Conservation (phyloP, 2,888 invertebrate genomes). For the Leucoma salicis region DNA sequence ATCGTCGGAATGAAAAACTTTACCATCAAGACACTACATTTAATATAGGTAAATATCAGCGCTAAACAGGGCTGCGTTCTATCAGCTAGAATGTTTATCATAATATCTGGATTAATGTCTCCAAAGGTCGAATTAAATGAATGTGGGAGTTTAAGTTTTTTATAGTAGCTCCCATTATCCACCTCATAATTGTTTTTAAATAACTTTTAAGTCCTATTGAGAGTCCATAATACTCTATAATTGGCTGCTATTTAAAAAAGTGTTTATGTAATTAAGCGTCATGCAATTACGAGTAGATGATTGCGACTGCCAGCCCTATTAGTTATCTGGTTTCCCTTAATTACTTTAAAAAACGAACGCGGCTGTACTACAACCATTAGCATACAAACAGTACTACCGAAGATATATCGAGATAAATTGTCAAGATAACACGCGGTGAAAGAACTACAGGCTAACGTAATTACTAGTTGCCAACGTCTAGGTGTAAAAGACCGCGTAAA, state of each 20-base stretch:
- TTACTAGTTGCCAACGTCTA: slow-evolving; percentile 50
- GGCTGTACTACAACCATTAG: slow-evolving; percentile 57
- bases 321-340: slow-evolving; percentile 17
- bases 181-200: too few relatives aligned
- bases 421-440: slow-evolving; percentile 65
- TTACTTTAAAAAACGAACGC: slow-evolving; percentile 27
- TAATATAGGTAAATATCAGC: background rate
- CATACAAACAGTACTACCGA: slow-evolving; percentile 68
- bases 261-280: background rate
- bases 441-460: slow-evolving; percentile 60
- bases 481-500: slow-evolving; percentile 42
- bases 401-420: slow-evolving; percentile 71
- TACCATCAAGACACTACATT: too few relatives aligned
- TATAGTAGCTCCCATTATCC: too few relatives aligned
- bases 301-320: slow-evolving; percentile 2
- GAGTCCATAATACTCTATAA: background rate
- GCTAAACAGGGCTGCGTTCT: too few relatives aligned
- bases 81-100: too few relatives aligned
- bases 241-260: background rate
- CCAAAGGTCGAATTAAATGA: too few relatives aligned
- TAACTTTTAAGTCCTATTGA: background rate
- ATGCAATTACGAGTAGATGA: background rate
- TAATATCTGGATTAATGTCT: too few relatives aligned
- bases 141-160: too few relatives aligned
- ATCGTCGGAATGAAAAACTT: too few relatives aligned